Base-by-base conservation (phyloP, 2,797 vertebrate species). In the Rachycentron canadum region DNA sequence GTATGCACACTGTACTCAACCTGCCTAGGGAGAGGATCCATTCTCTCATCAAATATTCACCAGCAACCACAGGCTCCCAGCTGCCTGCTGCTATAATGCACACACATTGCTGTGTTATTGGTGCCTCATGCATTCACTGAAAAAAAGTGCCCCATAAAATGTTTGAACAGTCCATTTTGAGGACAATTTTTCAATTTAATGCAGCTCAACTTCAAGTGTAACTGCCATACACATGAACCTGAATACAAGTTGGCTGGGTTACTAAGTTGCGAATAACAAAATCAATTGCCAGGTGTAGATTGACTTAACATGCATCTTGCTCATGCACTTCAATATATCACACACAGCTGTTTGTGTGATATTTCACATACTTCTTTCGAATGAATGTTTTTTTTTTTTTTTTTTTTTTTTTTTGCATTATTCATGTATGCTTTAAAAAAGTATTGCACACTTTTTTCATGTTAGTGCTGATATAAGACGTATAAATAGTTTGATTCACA, bases 31-130 rank as follows among this genome's bases (percentile, higher is more conserved):
- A 91, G 90, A 91, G 91, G 94, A 95, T 95, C 93, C 88, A 93
- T 94, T 95, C 94, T 90, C 93, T 93, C 88, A 93, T 96, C 87
- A 96, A 96, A 95, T 95, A 96, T 95, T 96, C 89, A 96, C 93
- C 83, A 93, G 87, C 83, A 73, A 78, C 88, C 89, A 89, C 90
- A 89, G 90, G 88, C 92, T 91, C 91, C 90, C 91, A 94, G 93
- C 93, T 91, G 91, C 93, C 85, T 87, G 78, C 88, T 88, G 79
- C 82, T 88, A 67, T 88, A 82, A 87, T 80, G 79, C 82, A 81
- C 84, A 89, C 82, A 79, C 78, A 69, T 81, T 49, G 58, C 79
- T 43, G 50, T 80, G 76, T 76, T 87, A 80, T 79, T 78, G 62
- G 70, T 65, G 53, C 70, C 72, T 75, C 56, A 79, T 70, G 76